A percentile compares a stretch with the other conserved stretches of the same genome.
Evolutionary conservation across 1,140 invertebrate species (phyloP).

Genomic region (Drosophila arizonae): DNA sequence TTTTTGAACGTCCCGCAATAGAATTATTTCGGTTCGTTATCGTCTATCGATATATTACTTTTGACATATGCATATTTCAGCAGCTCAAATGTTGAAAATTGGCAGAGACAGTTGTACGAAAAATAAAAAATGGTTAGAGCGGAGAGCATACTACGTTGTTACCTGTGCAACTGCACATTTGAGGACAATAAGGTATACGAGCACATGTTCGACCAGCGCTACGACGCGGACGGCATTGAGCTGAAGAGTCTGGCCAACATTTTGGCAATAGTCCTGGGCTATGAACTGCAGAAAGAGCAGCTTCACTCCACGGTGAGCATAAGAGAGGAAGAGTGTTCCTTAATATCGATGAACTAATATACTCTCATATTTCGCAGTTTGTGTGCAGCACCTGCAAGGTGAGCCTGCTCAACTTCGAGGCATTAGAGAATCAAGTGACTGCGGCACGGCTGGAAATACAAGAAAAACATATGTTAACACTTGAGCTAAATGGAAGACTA

Average conservation of each 20-base stretch:
- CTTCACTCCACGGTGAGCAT: constrained; percentile 29
- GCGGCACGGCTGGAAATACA: constrained; percentile 14
- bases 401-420: constrained; percentile 30
- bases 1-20: background rate
- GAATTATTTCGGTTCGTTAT: background rate
- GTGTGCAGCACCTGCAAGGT: constrained; percentile 44
- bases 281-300: constrained; percentile 2
- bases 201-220: constrained; percentile 33
- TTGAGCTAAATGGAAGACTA: background rate
- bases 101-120: background rate
- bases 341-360: too few species aligned
- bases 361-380: constrained; percentile 3
- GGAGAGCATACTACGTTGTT: constrained; percentile 2
- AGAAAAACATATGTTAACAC: background rate
- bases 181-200: constrained; percentile 27
- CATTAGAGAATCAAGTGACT: constrained; percentile 7
- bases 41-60: background rate
- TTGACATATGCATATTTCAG: background rate
- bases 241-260: constrained; percentile 18
- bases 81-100: background rate
- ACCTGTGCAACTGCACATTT: constrained; percentile 31
- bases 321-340: background rate
- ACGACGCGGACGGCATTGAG: constrained; percentile 10
- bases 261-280: constrained; percentile 12
- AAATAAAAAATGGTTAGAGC: background rate